Evolutionary conservation across 1,140 invertebrate genomes (phyloP), one percentile per base, ranked within the genome.

Genomic region (Drosophila varians): DNA sequence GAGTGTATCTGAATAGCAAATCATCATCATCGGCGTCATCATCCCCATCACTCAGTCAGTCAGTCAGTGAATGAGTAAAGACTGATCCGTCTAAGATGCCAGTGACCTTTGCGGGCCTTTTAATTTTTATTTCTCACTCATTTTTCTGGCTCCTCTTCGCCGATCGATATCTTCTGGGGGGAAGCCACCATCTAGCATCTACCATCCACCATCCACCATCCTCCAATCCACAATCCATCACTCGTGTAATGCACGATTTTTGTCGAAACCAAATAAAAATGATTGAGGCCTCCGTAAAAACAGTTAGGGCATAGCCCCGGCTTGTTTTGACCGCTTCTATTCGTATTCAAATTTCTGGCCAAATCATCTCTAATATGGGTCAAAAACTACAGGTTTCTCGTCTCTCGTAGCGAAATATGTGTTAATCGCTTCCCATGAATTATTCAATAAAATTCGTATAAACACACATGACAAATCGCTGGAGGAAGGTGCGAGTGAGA

Each of bases 301-400:
- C 77, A 80, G 80, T 86, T 87, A 86, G 68, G 45, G 78, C 60
- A 84, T 55, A 73, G 52, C 72, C 36, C 36, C 36, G 3, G 36
- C 36, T 8, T 38, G 36, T 14, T 55, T 71, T 66, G 60, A 55
- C 31, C 57, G 45, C 76, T 64, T 80, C 76, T 77, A 74, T 86
- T 87, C 43, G 75, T 82, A 86, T 86, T 86, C 66, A 84, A 84
- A 84, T 86, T 80, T 58, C 26, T 66, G 61, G 38, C 64, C 34
- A 68, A 54, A 65, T 60, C 46, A 49, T 47, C 69, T 77, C 56
- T 58, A 88, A 87, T 87, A 87, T 87, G 74, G 82, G 82, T 87
- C 82, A 87, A 87, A 87, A 49, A 68, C 77, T 87, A 88, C 82
- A 88, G 82, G 82, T 87, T 87, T 45, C 77, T 77, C 74, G 82